Conservation (phyloP, 1,140 invertebrate species). For the Zaprionus gabonicus region DNA sequence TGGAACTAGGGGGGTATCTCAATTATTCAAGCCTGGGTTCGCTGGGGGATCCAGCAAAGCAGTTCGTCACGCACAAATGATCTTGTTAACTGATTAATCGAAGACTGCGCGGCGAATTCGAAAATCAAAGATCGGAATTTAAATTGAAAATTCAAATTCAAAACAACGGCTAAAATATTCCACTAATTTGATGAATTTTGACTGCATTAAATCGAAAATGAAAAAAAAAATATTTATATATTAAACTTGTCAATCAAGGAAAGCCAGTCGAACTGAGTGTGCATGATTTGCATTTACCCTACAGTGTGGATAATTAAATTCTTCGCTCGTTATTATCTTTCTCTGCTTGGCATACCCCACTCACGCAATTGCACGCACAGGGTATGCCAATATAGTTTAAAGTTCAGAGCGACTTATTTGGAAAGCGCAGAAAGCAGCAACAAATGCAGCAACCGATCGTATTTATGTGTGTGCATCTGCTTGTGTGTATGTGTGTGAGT, state of each 20-base stretch:
- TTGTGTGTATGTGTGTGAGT: slow-evolving; percentile 21
- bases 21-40: slow-evolving; percentile 27
- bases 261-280: slow-evolving; percentile 6
- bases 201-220: background rate
- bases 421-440: slow-evolving; percentile 48
- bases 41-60: slow-evolving; percentile 2
- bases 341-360: background rate
- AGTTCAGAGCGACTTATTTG: slow-evolving; percentile 43
- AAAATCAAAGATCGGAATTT: background rate
- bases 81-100: slow-evolving; percentile 26
- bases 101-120: slow-evolving; percentile 1
- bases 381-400: slow-evolving; percentile 34
- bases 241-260: background rate
- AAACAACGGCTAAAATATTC: background rate
- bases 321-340: too few relatives aligned
- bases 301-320: background rate
- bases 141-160: slow-evolving; percentile 11
- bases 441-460: slow-evolving; percentile 32
- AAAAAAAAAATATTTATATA: background rate
- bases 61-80: slow-evolving; percentile 32
- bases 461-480: slow-evolving; percentile 32
- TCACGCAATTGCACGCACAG: background rate
- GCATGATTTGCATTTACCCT: slow-evolving; percentile 5
- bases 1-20: slow-evolving; percentile 19
- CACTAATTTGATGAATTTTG: background rate